phyloP scores from a whole-genome alignment of 2,888 invertebrate species.

The Cantharis lateralis region DNA sequence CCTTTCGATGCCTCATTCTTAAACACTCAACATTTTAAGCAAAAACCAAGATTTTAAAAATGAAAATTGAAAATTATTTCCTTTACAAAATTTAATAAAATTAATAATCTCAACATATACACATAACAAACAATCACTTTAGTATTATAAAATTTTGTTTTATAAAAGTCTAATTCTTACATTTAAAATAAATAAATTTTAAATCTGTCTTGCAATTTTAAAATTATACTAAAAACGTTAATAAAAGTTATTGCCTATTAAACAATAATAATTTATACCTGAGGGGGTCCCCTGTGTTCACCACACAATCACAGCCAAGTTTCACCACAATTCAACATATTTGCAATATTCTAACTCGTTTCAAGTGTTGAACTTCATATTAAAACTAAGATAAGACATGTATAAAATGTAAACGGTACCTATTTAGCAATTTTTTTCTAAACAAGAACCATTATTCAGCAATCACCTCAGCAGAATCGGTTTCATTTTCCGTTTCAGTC shows the following conservation, averaged over 20 bases:
- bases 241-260: conserved; percentile 28
- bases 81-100: not conserved
- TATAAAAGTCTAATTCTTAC: conserved; percentile 23
- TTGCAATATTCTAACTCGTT: conserved; percentile 38
- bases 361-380: conserved; percentile 17
- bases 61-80: not conserved
- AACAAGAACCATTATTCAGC: conserved; percentile 7
- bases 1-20: conserved; percentile 45
- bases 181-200: conserved; percentile 32
- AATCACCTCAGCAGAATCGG: not conserved
- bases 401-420: conserved; percentile 20
- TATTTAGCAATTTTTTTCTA: not conserved
- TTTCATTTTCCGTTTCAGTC: conserved; percentile 4
- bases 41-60: not conserved
- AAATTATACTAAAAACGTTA: conserved; percentile 4
- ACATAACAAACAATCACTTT: conserved; percentile 1
- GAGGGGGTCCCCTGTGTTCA: conserved; percentile 53
- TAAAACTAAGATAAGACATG: conserved; percentile 23
- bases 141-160: conserved; percentile 9
- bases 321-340: conserved; percentile 39
- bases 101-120: not conserved
- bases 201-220: conserved; percentile 28
- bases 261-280: conserved; percentile 9
- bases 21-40: not conserved
- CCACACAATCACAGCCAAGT: conserved; percentile 52